A percentile compares a stretch with the other conserved stretches of the same genome.
Evolutionary conservation across 2,888 invertebrate genomes (phyloP).

Genomic region (Phymatocera aterrima): DNA sequence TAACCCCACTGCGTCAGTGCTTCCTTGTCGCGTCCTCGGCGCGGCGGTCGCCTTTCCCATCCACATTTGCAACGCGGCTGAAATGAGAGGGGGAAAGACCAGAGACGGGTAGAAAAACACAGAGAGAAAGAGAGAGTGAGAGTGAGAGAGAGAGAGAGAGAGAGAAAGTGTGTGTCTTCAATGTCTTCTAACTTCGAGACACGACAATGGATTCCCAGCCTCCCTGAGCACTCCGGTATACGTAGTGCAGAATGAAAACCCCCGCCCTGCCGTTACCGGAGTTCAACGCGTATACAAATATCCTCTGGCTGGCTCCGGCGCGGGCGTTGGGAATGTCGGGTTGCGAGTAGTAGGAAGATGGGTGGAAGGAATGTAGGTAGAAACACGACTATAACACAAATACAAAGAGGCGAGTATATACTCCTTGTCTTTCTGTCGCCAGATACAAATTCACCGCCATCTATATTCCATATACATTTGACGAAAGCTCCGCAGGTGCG

Average conservation of each 20-base stretch:
- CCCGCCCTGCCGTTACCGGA: conserved; percentile 28
- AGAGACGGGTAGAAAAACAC: too few species aligned
- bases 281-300: conserved; percentile 47
- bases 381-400: conserved; percentile 46
- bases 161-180: conserved; percentile 1
- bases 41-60: neutral
- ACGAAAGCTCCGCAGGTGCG: conserved; percentile 20
- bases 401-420: conserved; percentile 39
- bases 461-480: conserved; percentile 48
- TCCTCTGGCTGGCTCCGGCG: conserved; percentile 33
- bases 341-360: too few species aligned
- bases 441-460: conserved; percentile 47
- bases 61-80: conserved; percentile 3
- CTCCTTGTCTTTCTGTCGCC: conserved; percentile 39
- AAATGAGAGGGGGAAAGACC: neutral
- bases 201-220: conserved; percentile 51
- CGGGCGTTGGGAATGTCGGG: conserved; percentile 3
- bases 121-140: neutral
- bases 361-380: conserved; percentile 6
- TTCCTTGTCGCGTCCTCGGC: neutral
- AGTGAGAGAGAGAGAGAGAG: neutral
- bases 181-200: conserved; percentile 34
- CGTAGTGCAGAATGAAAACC: conserved; percentile 1
- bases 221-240: conserved; percentile 50
- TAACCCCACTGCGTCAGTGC: neutral